Percentiles rank a stretch among this genome's conserved stretches.
phyloP scores from a whole-genome alignment of 2,113 vertebrate genomes.

The Tragulus kanchil region DNA sequence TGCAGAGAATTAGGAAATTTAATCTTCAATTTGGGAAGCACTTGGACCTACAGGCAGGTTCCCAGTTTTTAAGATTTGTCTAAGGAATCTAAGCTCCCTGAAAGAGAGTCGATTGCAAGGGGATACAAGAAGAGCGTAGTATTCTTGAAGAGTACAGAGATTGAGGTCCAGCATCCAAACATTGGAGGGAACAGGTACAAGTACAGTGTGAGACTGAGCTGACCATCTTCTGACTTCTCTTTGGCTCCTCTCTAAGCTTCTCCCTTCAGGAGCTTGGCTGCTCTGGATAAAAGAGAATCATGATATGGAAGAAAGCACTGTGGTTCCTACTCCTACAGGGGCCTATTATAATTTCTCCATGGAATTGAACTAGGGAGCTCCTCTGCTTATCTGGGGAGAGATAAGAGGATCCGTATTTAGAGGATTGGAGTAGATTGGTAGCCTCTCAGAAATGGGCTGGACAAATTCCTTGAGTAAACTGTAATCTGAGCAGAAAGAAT shows the following conservation, averaged over 20 bases:
- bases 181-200: not conserved
- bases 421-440: not conserved
- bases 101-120: not conserved
- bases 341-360: not conserved
- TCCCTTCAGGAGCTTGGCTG: not conserved
- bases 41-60: not conserved
- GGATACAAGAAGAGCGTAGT: no score
- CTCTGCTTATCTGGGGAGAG: not conserved
- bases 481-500: not conserved
- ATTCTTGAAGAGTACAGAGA: not conserved
- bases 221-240: not conserved
- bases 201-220: not conserved
- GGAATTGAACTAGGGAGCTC: not conserved
- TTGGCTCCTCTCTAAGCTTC: not conserved
- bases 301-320: not conserved
- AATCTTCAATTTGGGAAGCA: no score
- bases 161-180: not conserved
- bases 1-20: constrained; percentile 84
- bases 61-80: not conserved
- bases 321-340: not conserved
- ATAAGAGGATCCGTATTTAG: not conserved
- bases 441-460: not conserved
- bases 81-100: not conserved
- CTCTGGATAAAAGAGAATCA: not conserved
- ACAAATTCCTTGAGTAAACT: not conserved